Conservation (phyloP, 2,113 vertebrate species). For the Trogon surrucura region DNA sequence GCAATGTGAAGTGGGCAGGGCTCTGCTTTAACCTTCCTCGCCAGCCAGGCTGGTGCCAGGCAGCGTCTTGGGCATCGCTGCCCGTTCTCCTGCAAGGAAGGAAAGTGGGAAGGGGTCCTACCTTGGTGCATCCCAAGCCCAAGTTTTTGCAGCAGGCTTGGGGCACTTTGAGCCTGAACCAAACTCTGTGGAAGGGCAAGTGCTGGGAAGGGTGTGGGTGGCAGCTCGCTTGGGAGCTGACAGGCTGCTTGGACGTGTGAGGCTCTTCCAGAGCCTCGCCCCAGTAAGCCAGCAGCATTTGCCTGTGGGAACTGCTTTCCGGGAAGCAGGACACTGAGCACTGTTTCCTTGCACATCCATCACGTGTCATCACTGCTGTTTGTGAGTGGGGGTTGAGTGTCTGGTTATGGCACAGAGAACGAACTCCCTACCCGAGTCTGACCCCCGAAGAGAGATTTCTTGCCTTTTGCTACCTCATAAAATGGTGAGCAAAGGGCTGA, state of each 20-base stretch:
- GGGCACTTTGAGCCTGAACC: neutral
- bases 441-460: neutral
- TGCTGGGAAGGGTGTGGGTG: neutral
- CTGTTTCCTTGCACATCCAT: neutral
- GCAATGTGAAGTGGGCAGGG: rapidly evolving
- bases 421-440: neutral
- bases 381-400: rapidly evolving
- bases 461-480: neutral
- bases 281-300: neutral
- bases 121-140: neutral
- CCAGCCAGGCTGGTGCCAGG: neutral
- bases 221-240: neutral
- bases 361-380: neutral
- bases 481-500: neutral
- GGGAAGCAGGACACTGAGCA: neutral
- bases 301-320: neutral
- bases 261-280: neutral
- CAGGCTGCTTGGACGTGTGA: neutral
- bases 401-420: neutral
- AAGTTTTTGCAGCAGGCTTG: neutral
- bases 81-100: neutral
- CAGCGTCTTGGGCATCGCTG: neutral
- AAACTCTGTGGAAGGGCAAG: neutral
- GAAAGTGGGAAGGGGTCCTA: neutral
- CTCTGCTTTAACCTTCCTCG: neutral